Percentiles rank a stretch among this genome's conserved stretches.
Conservation (phyloP, 2,888 invertebrate genomes). For the Lochmaea crataegi region DNA sequence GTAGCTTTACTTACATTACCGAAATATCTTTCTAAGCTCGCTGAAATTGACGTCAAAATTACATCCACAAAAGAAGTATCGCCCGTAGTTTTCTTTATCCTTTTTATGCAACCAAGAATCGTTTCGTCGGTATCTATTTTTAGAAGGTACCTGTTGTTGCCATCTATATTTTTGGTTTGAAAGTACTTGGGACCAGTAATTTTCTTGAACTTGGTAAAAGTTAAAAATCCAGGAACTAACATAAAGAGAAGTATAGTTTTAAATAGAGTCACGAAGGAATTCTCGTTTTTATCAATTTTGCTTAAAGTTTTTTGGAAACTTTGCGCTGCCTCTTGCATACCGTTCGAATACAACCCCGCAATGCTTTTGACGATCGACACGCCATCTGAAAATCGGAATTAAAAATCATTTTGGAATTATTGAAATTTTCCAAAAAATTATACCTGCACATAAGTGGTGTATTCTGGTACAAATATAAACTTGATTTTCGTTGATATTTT, state of each 20-base stretch:
- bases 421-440: too few relatives aligned
- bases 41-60: not conserved
- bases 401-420: too few relatives aligned
- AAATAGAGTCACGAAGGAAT: too few relatives aligned
- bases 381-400: too few relatives aligned
- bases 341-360: too few relatives aligned
- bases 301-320: too few relatives aligned
- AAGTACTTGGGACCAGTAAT: not conserved
- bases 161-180: not conserved
- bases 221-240: not conserved
- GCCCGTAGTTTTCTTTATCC: not conserved
- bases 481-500: not conserved
- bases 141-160: not conserved
- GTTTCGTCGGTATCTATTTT: not conserved
- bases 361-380: too few relatives aligned
- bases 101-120: not conserved
- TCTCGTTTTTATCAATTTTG: too few relatives aligned
- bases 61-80: not conserved
- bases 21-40: not conserved
- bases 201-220: not conserved
- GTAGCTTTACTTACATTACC: too few relatives aligned
- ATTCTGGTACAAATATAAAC: not conserved
- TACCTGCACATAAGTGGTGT: not conserved
- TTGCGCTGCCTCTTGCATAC: too few relatives aligned
- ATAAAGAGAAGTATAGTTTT: too few relatives aligned